These are phyloP conservation scores for Xanthostigma xanthostigma DNA, from an alignment of 2,888 invertebrate genomes.

Conservation along the genomic window DNA sequence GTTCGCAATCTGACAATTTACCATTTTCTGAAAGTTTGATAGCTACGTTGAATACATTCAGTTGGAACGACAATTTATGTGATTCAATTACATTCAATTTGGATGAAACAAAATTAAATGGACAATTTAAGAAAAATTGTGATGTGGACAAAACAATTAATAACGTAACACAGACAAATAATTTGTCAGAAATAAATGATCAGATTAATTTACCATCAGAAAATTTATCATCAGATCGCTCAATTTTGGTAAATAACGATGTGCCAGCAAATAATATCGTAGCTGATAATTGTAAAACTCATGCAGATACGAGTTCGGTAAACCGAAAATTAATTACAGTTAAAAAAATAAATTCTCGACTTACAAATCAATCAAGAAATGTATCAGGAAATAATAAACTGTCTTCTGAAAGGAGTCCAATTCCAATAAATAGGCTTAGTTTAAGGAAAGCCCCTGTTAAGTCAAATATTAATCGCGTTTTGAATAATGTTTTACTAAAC, in stretches of 20 bases:
- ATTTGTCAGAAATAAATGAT: background rate
- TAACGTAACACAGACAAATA: background rate
- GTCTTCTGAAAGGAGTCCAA: too few relatives aligned
- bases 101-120: too few relatives aligned
- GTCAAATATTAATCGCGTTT: too few relatives aligned
- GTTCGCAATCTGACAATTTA: conserved; percentile 12
- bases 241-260: background rate
- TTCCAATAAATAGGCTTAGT: too few relatives aligned
- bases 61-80: conserved; percentile 3
- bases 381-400: too few relatives aligned
- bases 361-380: too few relatives aligned
- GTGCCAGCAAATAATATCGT: background rate
- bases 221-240: background rate
- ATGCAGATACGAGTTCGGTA: background rate
- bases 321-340: too few relatives aligned
- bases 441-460: too few relatives aligned
- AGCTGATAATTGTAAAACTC: background rate
- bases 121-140: too few relatives aligned
- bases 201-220: background rate
- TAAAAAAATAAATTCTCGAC: too few relatives aligned
- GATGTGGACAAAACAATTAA: background rate
- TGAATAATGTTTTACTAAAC: too few relatives aligned
- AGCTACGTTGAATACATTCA: conserved; percentile 12
- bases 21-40: conserved; percentile 14
- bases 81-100: too few relatives aligned